Evolutionary conservation across 1,140 invertebrate species (phyloP), one percentile per base, ranked within the genome.

Genomic region (Anadara kagoshimensis): DNA sequence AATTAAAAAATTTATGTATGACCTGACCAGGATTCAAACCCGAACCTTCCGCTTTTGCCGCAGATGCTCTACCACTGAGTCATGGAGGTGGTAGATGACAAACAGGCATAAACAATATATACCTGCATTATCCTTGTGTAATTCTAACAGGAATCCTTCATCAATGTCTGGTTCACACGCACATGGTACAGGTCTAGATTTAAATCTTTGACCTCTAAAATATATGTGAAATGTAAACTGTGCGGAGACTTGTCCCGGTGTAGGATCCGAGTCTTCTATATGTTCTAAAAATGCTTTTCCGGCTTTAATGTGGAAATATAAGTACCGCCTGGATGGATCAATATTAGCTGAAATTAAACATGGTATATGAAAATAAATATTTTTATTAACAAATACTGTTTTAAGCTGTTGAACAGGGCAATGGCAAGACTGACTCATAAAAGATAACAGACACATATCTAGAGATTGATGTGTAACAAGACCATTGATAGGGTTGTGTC

Each of bases 91-190:
- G n/a, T n/a, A n/a, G n/a, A n/a, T n/a, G n/a, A n/a, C n/a, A n/a
- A n/a, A n/a, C n/a, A n/a, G n/a, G n/a, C n/a, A n/a, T 56, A 24
- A 12, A 16, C 7, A 62, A 14, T n/a, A 26, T 11, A 41, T 78
- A 84, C 86, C 85, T 66, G 82, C 77, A 20, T 73, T 53, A 22
- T 88, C 85, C 75, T 88, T 89, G 74, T 89, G 87, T 10, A 89
- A 76, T 72, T 89, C 88, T 8, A 89, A 64, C 20, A 89, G 73
- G 76, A 89, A 89, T 8, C 85, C 86, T 66, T 89, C 87, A 62
- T 87, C 82, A 71, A 89, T 83, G 44, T 82, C 79, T 7, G 88
- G 88, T 70, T 89, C 88, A 82, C 86, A 87, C 4, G 87, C 86
- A 82, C 87, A 89, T 3, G 85, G 80, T 12, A 86, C 82, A 12